phyloP scores from a whole-genome alignment of 64 coral and sea anemone genomes.

The Porites australiensis region DNA sequence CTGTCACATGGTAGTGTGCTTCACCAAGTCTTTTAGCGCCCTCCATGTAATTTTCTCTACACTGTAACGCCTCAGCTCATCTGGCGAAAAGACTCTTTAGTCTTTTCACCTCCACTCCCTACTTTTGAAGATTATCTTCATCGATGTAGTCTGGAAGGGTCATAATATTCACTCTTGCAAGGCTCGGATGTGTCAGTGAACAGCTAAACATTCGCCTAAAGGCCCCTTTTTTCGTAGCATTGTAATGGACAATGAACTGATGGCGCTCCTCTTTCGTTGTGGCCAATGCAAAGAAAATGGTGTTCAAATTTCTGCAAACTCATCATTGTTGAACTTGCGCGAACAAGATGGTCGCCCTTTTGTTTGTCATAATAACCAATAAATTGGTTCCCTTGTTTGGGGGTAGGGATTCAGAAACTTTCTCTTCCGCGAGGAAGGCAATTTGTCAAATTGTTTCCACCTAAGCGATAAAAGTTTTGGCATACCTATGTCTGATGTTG shows the following conservation, averaged over 20 bases:
- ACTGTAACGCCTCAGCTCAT: neutral
- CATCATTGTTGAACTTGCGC: neutral
- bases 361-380: neutral
- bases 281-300: neutral
- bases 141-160: neutral
- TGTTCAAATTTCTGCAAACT: neutral
- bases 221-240: neutral
- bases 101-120: conserved; percentile 1
- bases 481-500: neutral
- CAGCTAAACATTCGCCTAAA: neutral
- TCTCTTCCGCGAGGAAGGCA: neutral
- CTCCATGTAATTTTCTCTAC: neutral
- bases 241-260: neutral
- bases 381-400: neutral
- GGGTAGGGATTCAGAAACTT: neutral
- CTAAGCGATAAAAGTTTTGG: neutral
- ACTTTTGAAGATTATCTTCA: neutral
- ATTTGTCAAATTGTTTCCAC: neutral
- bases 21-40: conserved; percentile 4
- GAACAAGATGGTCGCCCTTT: neutral
- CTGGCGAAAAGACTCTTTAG: conserved; percentile 47
- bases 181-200: neutral
- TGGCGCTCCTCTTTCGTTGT: neutral
- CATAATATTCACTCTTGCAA: neutral
- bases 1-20: neutral